Percentiles rank a stretch among this genome's conserved stretches.
Conservation (phyloP, 2,113 vertebrate genomes). For the Charadrius vociferus region DNA sequence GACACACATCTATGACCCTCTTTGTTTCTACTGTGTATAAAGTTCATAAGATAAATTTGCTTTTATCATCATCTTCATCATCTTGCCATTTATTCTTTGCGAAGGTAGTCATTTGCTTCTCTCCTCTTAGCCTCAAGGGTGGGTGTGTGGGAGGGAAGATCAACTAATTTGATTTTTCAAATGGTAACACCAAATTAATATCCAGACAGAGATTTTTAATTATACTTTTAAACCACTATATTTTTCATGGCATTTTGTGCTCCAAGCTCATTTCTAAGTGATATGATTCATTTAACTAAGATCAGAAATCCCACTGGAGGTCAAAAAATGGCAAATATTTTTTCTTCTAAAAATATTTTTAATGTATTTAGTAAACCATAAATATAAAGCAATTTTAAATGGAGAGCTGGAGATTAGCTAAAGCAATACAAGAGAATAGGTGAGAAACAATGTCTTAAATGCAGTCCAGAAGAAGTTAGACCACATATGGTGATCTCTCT, state of each 20-base stretch:
- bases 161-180: background rate
- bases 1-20: background rate
- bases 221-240: background rate
- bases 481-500: background rate
- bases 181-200: background rate
- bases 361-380: background rate
- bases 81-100: background rate
- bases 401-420: background rate
- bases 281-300: background rate
- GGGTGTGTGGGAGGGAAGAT: rapidly evolving
- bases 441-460: background rate
- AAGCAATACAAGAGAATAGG: background rate
- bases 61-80: background rate
- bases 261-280: background rate
- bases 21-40: background rate
- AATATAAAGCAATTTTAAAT: background rate
- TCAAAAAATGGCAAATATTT: background rate
- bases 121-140: background rate
- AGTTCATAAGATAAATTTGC: background rate
- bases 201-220: background rate
- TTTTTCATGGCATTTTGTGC: background rate
- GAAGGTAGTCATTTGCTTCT: background rate
- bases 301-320: background rate
- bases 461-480: background rate
- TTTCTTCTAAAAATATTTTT: background rate